These are phyloP conservation scores for Cyclargus thomasi DNA, from an alignment of 1,140 invertebrate genomes.

Conservation along the genomic window DNA sequence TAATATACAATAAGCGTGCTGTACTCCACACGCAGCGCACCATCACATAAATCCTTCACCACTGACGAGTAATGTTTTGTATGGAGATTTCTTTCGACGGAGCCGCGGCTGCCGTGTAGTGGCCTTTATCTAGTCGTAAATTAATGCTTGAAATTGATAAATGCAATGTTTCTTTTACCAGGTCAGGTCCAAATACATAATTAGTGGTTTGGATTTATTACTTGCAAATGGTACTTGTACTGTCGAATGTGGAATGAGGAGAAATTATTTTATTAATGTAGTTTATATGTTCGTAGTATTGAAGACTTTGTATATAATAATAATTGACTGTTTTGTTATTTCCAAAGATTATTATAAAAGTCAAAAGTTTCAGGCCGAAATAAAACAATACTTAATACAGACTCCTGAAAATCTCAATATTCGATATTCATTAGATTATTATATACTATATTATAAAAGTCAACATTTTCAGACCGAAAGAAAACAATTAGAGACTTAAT, in stretches of 20 bases:
- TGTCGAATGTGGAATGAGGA: constrained; percentile 3
- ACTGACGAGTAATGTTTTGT: constrained; percentile 70
- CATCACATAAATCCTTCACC: constrained; percentile 72
- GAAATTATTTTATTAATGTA: too few species aligned
- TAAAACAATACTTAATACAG: too few species aligned
- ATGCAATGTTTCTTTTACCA: constrained; percentile 45
- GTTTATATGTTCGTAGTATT: too few species aligned
- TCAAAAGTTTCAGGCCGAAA: too few species aligned
- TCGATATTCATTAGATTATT: too few species aligned
- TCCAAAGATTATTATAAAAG: too few species aligned
- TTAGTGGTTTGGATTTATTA: constrained; percentile 34
- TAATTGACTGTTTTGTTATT: too few species aligned
- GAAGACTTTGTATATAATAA: too few species aligned
- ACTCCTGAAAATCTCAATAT: too few species aligned
- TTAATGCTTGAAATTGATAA: constrained; percentile 69
- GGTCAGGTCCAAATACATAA: constrained; percentile 33
- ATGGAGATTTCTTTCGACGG: constrained; percentile 74
- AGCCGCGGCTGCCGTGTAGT: constrained; percentile 51
- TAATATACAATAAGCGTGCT: constrained; percentile 71
- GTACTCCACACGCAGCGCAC: constrained; percentile 41
- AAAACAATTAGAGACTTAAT: too few species aligned
- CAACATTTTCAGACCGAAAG: too few species aligned
- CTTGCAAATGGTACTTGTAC: not conserved
- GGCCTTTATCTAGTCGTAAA: constrained; percentile 71
- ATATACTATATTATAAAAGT: too few species aligned